Evolutionary conservation across 1,140 invertebrate genomes (phyloP).

Genomic region (Tetramorium parvispinum): DNA sequence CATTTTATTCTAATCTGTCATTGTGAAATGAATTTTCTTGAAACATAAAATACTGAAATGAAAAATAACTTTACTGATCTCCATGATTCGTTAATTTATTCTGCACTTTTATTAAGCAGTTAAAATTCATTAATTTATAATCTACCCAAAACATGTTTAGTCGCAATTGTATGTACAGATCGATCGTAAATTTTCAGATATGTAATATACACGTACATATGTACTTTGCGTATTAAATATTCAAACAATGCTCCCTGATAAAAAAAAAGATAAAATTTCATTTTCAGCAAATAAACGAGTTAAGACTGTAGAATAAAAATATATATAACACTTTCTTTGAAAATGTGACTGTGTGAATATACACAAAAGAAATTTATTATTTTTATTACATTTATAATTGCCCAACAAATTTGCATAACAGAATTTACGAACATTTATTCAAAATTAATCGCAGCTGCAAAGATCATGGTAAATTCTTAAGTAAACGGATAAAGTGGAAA

Average conservation of each 20-base stretch:
- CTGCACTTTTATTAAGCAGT: background rate
- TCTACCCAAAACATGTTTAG: background rate
- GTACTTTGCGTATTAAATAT: conserved; percentile 17
- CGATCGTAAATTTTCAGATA: conserved; percentile 30
- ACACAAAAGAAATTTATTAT: background rate
- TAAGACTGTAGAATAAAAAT: conserved; percentile 5
- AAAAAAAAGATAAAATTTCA: conserved; percentile 17
- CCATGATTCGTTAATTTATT: background rate
- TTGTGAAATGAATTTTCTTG: background rate
- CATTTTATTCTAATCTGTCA: conserved; percentile 62
- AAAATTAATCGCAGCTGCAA: conserved; percentile 59
- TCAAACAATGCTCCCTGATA: background rate
- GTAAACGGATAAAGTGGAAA: conserved; percentile 42
- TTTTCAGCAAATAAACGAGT: background rate
- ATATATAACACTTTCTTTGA: background rate
- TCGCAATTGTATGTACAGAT: conserved; percentile 32
- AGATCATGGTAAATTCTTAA: conserved; percentile 60
- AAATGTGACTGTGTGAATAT: background rate
- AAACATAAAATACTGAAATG: background rate
- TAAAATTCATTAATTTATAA: conserved; percentile 6
- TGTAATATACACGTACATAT: conserved; percentile 37
- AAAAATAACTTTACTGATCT: background rate
- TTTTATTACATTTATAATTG: conserved; percentile 27
- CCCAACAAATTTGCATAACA: background rate
- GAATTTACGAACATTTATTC: background rate